Percentiles rank a stretch among this genome's conserved stretches.
Evolutionary conservation across 2,113 vertebrate species (phyloP).

Genomic region (Aleadryas rufinucha): DNA sequence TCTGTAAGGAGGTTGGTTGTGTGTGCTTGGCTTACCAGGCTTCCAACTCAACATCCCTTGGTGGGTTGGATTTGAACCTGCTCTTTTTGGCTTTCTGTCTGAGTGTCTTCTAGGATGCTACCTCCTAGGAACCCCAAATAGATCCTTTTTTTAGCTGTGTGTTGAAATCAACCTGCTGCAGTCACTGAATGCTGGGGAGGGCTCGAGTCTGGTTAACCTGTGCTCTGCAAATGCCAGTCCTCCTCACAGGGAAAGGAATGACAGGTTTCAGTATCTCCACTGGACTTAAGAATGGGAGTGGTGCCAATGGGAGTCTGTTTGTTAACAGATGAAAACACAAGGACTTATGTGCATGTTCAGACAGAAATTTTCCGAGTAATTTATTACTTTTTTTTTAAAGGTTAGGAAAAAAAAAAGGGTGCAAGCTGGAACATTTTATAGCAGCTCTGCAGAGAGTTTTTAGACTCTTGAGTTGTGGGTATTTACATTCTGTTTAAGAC

Average conservation of each 20-base stretch:
- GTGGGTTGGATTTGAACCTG: neutral
- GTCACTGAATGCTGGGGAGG: neutral
- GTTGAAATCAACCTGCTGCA: neutral
- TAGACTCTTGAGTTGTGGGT: neutral
- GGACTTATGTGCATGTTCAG: neutral
- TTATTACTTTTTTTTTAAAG: neutral
- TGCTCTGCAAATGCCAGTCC: neutral
- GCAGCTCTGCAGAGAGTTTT: neutral
- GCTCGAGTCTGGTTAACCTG: neutral
- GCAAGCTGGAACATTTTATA: neutral
- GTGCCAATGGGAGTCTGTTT: neutral
- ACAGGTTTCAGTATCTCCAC: neutral
- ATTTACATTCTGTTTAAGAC: neutral
- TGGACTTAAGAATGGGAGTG: neutral
- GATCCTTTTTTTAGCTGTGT: neutral
- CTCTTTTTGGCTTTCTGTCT: neutral
- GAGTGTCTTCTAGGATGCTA: neutral
- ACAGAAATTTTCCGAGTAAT: neutral
- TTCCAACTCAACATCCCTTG: neutral
- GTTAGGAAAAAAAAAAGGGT: accelerated
- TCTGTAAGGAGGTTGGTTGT: neutral
- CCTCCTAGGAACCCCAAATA: neutral
- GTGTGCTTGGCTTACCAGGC: neutral
- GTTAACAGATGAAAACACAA: neutral
- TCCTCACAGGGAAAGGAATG: neutral